A percentile compares a stretch with the other conserved stretches of the same genome.
Conservation (phyloP, 2,797 vertebrate species). For the Gobionotothen gibberifrons region DNA sequence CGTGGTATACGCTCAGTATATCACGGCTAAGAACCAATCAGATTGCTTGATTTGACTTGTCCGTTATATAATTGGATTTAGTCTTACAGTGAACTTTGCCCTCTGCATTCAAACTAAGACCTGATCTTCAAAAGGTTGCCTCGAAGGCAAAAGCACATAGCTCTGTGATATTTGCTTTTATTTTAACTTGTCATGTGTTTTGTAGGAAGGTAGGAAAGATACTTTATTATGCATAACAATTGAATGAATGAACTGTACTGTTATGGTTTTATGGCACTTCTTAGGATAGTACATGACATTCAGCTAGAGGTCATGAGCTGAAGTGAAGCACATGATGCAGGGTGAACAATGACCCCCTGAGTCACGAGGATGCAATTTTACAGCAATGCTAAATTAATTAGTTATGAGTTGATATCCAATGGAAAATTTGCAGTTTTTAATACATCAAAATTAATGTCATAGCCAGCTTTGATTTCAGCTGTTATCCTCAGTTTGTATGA, state of each 20-base stretch:
- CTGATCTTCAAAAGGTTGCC: conserved; percentile 6
- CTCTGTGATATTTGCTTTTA: conserved; percentile 9
- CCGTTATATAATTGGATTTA: too few relatives aligned
- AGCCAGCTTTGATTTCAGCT: background rate
- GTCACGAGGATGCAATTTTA: conserved; percentile 13
- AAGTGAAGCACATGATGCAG: conserved; percentile 34
- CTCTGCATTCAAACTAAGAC: conserved; percentile 28
- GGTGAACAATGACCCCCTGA: conserved; percentile 1
- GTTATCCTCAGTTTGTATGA: background rate
- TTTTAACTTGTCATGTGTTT: conserved; percentile 13
- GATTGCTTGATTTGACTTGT: too few relatives aligned
- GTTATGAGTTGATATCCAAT: conserved; percentile 18
- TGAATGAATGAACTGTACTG: conserved; percentile 36
- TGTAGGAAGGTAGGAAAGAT: conserved; percentile 12
- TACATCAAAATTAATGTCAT: background rate
- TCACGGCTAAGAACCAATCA: too few relatives aligned
- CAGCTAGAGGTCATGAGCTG: conserved; percentile 25
- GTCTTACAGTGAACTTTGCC: conserved; percentile 9
- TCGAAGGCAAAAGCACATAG: conserved; percentile 8
- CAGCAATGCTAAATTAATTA: conserved; percentile 20
- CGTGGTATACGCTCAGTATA: too few relatives aligned
- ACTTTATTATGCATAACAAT: conserved; percentile 27
- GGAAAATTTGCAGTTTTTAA: conserved; percentile 27
- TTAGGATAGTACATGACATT: background rate
- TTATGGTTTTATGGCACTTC: conserved; percentile 10